Base-by-base conservation (phyloP, 1,140 invertebrate species). In the Melipona quadrifasciata region DNA sequence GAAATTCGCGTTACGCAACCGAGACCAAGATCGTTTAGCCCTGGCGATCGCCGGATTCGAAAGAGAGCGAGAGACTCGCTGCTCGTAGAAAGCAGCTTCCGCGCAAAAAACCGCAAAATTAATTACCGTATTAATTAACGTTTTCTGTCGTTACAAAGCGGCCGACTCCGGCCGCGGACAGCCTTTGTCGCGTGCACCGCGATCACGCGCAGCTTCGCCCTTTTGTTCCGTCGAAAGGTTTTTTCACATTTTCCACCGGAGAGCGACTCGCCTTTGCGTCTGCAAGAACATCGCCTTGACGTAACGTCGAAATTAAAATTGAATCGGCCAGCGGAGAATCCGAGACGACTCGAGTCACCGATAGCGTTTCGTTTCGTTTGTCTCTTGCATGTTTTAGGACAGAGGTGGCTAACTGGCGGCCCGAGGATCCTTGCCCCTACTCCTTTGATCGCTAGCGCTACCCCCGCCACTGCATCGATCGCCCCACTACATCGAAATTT, bases 81-180 rank as follows among this genome's bases (percentile, higher is more conserved):
- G 2, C 17, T 21, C 17, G 31, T 19, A 65, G 39, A 57, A 53
- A 73, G 61, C 19, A 53, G 39, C 2, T 70, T 1, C 58, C 16
- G 65, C 27, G 55, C 53, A 34, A 27, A 53, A 74, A 34, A 31
- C 71, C 72, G 27, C 64, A 72, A 51, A 78, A 83, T 78, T 85
- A 85, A 86, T 86, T 86, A 86, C 24, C 19, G 55, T 71, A 73
- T 72, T 82, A 83, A 82, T 77, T 83, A 86, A 86, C 72, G 77
- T 74, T 57, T 57, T 80, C 64, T 31, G 65, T 53, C 12, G 72
- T 64, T 76, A 80, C 86, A 88, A 87, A 84, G 87, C 61, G 74
- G 24, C 16, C 57, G n/a, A 31, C 39, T 61, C n/a, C 17, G 61
- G 67, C 31, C 58, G 21, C 10, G 34, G 74, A 55, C 27, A n/a